Evolutionary conservation across 2,888 invertebrate genomes (phyloP).

Genomic region (Macrophya annulata): DNA sequence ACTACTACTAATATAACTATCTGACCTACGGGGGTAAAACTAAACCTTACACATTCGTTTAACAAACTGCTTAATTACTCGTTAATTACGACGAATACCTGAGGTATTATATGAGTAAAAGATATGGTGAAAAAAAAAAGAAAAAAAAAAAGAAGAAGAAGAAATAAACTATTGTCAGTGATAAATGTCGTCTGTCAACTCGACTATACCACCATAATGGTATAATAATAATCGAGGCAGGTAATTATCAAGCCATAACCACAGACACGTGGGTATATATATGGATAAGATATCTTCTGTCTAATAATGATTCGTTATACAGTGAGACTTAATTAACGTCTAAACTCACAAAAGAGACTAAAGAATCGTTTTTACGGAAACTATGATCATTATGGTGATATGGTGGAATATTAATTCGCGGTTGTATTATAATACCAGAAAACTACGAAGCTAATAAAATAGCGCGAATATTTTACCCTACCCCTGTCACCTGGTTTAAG

Average conservation of each 20-base stretch:
- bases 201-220: not conserved
- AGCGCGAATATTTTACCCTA: not conserved
- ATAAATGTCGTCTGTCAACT: constrained; percentile 40
- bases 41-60: not conserved
- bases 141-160: too few relatives aligned
- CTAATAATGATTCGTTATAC: not conserved
- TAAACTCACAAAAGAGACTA: not conserved
- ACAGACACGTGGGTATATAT: not conserved
- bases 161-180: constrained; percentile 1
- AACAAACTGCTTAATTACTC: constrained; percentile 43
- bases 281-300: not conserved
- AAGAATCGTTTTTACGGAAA: constrained; percentile 7
- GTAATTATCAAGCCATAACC: constrained; percentile 31
- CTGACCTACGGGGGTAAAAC: not conserved
- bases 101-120: not conserved
- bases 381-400: not conserved
- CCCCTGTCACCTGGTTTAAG: not conserved
- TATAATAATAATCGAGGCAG: not conserved
- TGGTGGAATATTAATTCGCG: constrained; percentile 9
- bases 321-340: constrained; percentile 1
- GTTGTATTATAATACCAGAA: not conserved
- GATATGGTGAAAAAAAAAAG: too few relatives aligned
- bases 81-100: constrained; percentile 28
- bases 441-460: too few relatives aligned
- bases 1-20: not conserved